Percentiles rank a stretch among this genome's conserved stretches.
Evolutionary conservation across 2,113 vertebrate species (phyloP).

Genomic region (Dipodomys merriami): DNA sequence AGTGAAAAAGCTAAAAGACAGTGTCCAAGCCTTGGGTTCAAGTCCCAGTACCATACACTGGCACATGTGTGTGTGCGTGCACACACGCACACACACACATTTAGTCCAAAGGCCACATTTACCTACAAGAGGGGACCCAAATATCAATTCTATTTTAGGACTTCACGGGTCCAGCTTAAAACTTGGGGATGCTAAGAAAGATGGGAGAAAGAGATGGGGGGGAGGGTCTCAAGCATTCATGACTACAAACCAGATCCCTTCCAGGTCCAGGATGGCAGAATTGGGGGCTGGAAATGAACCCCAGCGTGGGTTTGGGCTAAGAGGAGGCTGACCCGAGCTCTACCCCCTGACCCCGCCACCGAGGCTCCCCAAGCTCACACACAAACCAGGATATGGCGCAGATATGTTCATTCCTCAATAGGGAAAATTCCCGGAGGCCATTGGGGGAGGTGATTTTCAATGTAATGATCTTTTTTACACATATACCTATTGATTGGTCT

Average conservation of each 20-base stretch:
- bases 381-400: not conserved
- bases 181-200: not conserved
- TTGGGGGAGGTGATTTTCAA: not conserved
- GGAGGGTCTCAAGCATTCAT: no score
- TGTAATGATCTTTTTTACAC: constrained; percentile 54
- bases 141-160: not conserved
- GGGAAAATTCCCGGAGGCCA: not conserved
- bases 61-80: no score
- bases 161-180: not conserved
- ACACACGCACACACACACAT: not conserved
- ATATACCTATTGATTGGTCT: constrained; percentile 57
- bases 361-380: accelerated
- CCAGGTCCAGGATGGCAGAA: not conserved
- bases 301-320: not conserved
- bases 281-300: not conserved
- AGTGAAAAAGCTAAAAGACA: no score
- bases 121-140: not conserved
- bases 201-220: not conserved
- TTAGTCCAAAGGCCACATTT: not conserved
- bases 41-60: no score
- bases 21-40: no score
- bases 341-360: no score
- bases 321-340: no score
- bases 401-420: not conserved
- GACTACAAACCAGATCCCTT: not conserved